Base-by-base conservation (phyloP, 2,797 vertebrate genomes). In the Acrossocheilus wenchowensis region DNA sequence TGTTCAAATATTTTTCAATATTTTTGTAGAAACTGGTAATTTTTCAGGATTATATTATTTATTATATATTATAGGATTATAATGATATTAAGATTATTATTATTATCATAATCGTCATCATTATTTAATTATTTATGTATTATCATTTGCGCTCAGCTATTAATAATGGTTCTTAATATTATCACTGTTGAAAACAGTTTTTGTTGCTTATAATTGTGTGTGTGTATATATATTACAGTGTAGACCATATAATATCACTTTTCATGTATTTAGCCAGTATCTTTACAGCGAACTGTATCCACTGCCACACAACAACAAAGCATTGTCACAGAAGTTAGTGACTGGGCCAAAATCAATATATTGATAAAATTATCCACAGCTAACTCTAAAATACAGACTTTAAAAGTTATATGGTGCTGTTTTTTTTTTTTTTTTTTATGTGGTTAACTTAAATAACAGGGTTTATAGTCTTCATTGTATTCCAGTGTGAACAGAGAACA, bases 261-360 rank as follows among this genome's bases (percentile, higher is more conserved):
- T 82, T 36, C 34, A 10, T 71, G 34, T 7, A 26, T 71, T 82
- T 36, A 23, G 45, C 21, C 45, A 19, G 64, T 81, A 81, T 64
- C 17, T 82, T 54, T 69, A 69, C 19, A 52, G 43, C 4, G 12
- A 48, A 68, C 26, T 39, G 30, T 50, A 81, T 36, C 64, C 45
- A 30, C 62, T 66, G 41, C 10, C 79, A 69, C 30, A 71, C 6
- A 1, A 19, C 45, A 81, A 39, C 79, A 82, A 71, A n/a, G 48
- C 34, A 81, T 14, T 81, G 64, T 69, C 43, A 69, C 45, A 82
- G 36, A 62, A 45, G 26, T 36, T 48, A 2, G 39, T 23, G 41
- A 36, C 82, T 62, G n/a, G 52, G 17, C 52, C 21, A 62, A 64
- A 77, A 66, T 84, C 57, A 66, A 84, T 64, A 66, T 50, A 84